These are phyloP conservation scores for Brenthis hecate DNA, from an alignment of 2,888 invertebrate genomes.

Conservation along the genomic window DNA sequence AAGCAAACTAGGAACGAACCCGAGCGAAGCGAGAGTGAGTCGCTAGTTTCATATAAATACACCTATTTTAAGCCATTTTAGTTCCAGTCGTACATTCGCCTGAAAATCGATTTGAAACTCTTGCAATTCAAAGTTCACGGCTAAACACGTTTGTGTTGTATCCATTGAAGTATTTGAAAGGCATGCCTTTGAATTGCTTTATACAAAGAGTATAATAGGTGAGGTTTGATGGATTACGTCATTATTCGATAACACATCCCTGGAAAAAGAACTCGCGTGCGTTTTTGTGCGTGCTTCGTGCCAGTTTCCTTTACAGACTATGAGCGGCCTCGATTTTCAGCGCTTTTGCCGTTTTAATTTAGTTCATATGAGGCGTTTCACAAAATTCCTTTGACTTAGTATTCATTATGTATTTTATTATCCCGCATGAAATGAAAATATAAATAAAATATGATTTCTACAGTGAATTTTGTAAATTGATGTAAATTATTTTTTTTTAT, in stretches of 20 bases:
- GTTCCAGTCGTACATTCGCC: slow-evolving; percentile 5
- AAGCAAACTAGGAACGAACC: too few relatives aligned
- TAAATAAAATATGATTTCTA: too few relatives aligned
- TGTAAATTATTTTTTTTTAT: too few relatives aligned
- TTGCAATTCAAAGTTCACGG: slow-evolving; percentile 20
- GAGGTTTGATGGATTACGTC: slow-evolving; percentile 2
- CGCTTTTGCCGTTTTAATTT: slow-evolving; percentile 74
- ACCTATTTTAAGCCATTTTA: too few relatives aligned
- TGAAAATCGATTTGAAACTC: slow-evolving; percentile 18
- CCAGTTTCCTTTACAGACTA: slow-evolving; percentile 72
- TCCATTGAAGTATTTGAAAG: slow-evolving; percentile 13
- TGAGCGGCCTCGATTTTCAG: slow-evolving; percentile 74
- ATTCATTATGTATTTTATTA: background rate
- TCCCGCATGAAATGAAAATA: background rate
- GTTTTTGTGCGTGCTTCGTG: slow-evolving; percentile 71
- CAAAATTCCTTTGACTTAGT: slow-evolving; percentile 27
- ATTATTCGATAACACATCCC: slow-evolving; percentile 20
- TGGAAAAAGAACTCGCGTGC: slow-evolving; percentile 63
- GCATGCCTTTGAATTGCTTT: background rate
- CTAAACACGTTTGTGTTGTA: background rate
- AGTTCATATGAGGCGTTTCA: slow-evolving; percentile 59
- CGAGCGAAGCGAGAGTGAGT: too few relatives aligned
- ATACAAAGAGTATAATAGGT: slow-evolving; percentile 18
- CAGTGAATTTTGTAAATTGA: too few relatives aligned
- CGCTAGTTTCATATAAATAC: too few relatives aligned